Conservation (phyloP, 2,797 vertebrate genomes). For the Danio choprae region DNA sequence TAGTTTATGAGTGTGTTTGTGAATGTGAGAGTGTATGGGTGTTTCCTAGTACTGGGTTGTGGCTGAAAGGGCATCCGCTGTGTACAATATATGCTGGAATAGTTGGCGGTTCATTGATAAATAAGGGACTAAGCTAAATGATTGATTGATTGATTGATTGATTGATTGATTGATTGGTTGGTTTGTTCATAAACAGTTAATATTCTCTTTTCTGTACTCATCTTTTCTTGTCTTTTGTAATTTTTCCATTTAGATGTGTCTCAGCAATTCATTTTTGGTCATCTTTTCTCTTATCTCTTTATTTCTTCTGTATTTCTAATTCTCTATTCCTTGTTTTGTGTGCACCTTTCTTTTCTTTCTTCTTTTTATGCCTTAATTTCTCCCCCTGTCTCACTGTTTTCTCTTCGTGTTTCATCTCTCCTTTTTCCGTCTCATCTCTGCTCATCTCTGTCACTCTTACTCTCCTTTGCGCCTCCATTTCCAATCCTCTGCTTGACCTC, state of each 20-base stretch:
- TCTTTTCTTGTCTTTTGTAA: not conserved
- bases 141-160: too few species aligned
- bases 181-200: not conserved
- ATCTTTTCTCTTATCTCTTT: not conserved
- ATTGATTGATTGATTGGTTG: too few species aligned
- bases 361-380: not conserved
- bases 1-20: too few species aligned
- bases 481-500: conserved; percentile 63
- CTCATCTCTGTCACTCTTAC: conserved; percentile 20
- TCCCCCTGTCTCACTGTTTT: not conserved
- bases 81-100: too few species aligned
- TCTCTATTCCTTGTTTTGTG: not conserved
- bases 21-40: too few species aligned
- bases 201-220: not conserved
- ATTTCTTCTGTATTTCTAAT: not conserved
- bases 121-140: too few species aligned
- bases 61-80: too few species aligned
- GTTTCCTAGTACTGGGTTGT: too few species aligned
- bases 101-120: too few species aligned
- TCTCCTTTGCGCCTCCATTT: conserved; percentile 44
- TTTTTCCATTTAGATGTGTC: not conserved
- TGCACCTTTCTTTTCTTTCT: not conserved
- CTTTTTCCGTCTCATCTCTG: conserved; percentile 5
- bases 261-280: not conserved
- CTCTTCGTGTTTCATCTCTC: not conserved